A percentile compares a stretch with the other conserved stretches of the same genome.
phyloP scores from a whole-genome alignment of 2,113 vertebrate species.

The Poecilia latipinna region DNA sequence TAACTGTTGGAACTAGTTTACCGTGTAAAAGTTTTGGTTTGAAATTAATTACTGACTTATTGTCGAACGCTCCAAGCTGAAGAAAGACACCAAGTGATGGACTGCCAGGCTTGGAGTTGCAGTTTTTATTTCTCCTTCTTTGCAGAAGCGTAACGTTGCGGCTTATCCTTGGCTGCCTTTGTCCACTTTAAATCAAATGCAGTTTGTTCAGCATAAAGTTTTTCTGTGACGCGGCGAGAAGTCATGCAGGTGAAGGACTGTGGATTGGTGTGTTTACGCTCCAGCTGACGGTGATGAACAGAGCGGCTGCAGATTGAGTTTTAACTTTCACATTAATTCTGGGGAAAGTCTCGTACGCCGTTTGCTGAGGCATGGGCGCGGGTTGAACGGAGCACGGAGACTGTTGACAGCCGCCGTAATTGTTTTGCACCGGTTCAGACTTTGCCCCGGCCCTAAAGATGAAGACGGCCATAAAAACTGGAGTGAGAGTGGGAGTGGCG shows the following conservation, averaged over 20 bases:
- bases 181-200: slow-evolving; percentile 22
- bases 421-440: slow-evolving; percentile 61
- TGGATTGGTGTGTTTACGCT: slow-evolving; percentile 15
- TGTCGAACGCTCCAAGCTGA: slow-evolving; percentile 24
- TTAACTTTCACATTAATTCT: slow-evolving; percentile 45
- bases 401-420: slow-evolving; percentile 68
- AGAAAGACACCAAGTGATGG: slow-evolving; percentile 31
- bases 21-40: too few species aligned
- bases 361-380: slow-evolving; percentile 45
- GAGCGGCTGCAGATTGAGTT: slow-evolving; percentile 3
- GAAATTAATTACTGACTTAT: not conserved
- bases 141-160: slow-evolving; percentile 3
- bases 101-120: slow-evolving; percentile 16
- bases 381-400: slow-evolving; percentile 41
- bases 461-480: slow-evolving; percentile 54
- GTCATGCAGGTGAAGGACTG: slow-evolving; percentile 15
- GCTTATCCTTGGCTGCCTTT: slow-evolving; percentile 24
- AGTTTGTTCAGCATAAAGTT: slow-evolving; percentile 39
- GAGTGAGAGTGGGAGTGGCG: slow-evolving; percentile 12
- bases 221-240: not conserved
- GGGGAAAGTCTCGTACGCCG: slow-evolving; percentile 35
- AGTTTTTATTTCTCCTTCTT: slow-evolving; percentile 7
- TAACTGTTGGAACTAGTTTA: too few species aligned
- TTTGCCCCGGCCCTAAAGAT: slow-evolving; percentile 61
- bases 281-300: slow-evolving; percentile 9